phyloP scores from a whole-genome alignment of 2,113 vertebrate genomes.

The Entosphenus tridentatus region DNA sequence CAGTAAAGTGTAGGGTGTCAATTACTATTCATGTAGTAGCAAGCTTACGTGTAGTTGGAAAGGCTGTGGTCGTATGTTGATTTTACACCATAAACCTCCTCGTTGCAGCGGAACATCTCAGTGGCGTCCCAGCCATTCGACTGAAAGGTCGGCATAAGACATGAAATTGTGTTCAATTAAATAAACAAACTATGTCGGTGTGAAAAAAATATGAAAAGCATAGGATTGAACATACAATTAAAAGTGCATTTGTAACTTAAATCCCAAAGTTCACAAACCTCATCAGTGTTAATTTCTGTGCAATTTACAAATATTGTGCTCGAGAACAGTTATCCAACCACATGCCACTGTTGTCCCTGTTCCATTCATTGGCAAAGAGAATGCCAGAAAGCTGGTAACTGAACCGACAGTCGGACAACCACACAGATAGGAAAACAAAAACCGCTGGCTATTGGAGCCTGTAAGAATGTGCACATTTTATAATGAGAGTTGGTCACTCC shows the following conservation, averaged over 20 bases:
- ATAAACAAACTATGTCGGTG: too few relatives aligned
- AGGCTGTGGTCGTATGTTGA: conserved; percentile 71
- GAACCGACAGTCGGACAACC: background rate
- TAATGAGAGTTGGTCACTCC: background rate
- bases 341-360: background rate
- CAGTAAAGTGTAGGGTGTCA: background rate
- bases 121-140: conserved; percentile 98
- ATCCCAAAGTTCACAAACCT: too few relatives aligned
- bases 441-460: background rate
- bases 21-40: background rate
- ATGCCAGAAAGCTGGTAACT: background rate
- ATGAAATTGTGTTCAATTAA: too few relatives aligned
- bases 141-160: conserved; percentile 23
- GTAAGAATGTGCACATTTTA: background rate
- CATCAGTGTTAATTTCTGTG: too few relatives aligned
- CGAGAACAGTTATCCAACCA: background rate
- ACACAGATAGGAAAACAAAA: background rate
- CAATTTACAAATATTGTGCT: too few relatives aligned
- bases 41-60: conserved; percentile 60
- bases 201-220: too few relatives aligned
- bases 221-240: too few relatives aligned
- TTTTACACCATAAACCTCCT: conserved; percentile 71
- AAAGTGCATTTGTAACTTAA: too few relatives aligned
- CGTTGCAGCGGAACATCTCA: conserved; percentile 98
- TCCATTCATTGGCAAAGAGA: background rate